Conservation (phyloP, 2,888 invertebrate species). For the Cantharis rustica region DNA sequence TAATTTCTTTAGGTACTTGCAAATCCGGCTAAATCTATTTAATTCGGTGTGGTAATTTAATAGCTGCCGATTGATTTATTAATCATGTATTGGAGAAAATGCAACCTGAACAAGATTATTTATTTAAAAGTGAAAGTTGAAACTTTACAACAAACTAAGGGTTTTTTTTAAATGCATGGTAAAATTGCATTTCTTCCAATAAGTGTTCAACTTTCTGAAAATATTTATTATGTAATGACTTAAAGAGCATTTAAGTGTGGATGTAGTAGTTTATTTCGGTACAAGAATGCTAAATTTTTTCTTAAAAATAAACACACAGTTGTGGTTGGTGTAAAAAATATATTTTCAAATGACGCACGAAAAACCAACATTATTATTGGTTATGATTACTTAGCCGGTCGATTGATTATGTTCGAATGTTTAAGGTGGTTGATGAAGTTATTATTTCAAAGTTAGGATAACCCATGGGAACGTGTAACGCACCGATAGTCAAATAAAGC, state of each 20-base stretch:
- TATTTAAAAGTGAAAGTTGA: not conserved
- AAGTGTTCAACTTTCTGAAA: not conserved
- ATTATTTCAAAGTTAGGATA: not conserved
- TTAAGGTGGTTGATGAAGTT: not conserved
- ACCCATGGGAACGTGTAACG: not conserved
- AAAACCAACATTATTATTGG: not conserved
- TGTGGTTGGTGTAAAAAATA: not conserved
- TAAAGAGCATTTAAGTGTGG: not conserved
- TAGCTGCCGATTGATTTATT: not conserved
- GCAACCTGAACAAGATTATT: not conserved
- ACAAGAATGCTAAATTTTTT: not conserved
- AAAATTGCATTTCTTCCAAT: not conserved
- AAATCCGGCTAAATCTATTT: not conserved
- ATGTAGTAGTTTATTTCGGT: not conserved
- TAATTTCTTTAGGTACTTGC: not conserved
- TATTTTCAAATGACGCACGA: not conserved
- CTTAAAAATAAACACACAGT: not conserved
- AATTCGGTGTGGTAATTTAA: not conserved
- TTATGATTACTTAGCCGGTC: not conserved
- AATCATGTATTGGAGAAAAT: not conserved
- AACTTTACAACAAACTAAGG: not conserved
- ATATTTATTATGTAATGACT: not conserved
- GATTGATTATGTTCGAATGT: not conserved
- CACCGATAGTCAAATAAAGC: not conserved
- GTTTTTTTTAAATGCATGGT: not conserved